Evolutionary conservation across 1,140 invertebrate genomes (phyloP), one percentile per base, ranked within the genome.

Genomic region (Drosophila orosa): DNA sequence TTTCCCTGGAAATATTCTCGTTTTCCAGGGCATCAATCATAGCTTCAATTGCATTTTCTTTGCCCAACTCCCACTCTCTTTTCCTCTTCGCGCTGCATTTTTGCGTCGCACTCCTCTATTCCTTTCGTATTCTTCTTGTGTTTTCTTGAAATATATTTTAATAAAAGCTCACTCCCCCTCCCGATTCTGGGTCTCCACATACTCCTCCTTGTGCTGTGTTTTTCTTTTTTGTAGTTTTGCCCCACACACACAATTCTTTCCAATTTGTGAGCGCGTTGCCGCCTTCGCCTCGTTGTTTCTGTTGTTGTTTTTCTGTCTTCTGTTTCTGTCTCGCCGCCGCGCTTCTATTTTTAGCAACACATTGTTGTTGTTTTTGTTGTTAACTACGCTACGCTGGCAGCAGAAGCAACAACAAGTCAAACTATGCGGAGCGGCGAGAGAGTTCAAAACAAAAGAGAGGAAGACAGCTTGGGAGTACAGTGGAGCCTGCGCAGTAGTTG

Each of bases 301-400:
- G 48, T 60, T 78, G 65, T 73, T 75, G 47, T 83, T 76, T 82
- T 68, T 81, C 61, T 55, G 74, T 82, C 81, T 82, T 61, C 65
- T 76, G 75, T 87, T 82, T 61, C 65, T 79, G 75, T 87, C 71
- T 76, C 58, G 80, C 73, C 86, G 79, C 79, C 75, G 84, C 75
- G 75, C 57, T 62, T 80, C 83, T 87, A 87, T 87, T 87, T 87
- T 87, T 87, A 87, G 84, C 84, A 84, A 78, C 68, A 71, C 63
- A 68, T 67, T 59, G 55, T 78, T 78, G 47, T 65, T 78, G 56
- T 80, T 81, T 72, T 47, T 78, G 65, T 58, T 82, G 59, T 87
- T 87, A 87, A 87, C 83, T 86, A 86, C 74, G 83, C 83, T 86
- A 87, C 82, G 82, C 83, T 87, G 76, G 83, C 83, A 86, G 58